Conservation (phyloP, 1,140 invertebrate species). For the Cataglyphis hispanica region DNA sequence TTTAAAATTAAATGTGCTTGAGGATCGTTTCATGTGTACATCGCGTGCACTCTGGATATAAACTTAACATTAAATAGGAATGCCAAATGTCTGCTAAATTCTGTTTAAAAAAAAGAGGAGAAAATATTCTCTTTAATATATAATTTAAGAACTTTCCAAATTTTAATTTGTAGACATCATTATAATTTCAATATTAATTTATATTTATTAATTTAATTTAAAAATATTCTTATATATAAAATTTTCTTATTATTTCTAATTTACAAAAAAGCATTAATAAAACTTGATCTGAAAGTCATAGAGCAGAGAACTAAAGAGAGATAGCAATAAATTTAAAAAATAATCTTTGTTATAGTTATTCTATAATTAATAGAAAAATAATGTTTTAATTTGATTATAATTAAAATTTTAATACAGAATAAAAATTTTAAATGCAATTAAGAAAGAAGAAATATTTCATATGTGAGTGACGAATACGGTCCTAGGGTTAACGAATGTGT, state of each 20-base stretch:
- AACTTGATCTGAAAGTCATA: not conserved
- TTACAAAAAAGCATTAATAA: not conserved
- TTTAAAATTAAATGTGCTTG: constrained; percentile 9
- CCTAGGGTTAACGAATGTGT: constrained; percentile 10
- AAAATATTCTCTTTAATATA: not conserved
- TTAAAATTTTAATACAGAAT: not conserved
- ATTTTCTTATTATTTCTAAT: not conserved
- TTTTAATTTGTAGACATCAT: not conserved
- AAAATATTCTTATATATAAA: not conserved
- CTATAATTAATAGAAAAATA: not conserved
- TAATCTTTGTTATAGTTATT: not conserved
- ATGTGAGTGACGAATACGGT: not conserved
- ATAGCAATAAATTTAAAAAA: not conserved
- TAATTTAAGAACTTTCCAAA: not conserved
- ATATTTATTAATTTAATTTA: constrained; percentile 3
- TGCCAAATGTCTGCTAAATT: not conserved
- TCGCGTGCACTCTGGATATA: not conserved
- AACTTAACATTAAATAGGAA: constrained; percentile 1
- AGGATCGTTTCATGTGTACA: not conserved
- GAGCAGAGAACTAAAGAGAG: not conserved
- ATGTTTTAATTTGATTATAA: not conserved
- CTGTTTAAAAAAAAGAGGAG: not conserved
- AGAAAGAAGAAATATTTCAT: not conserved
- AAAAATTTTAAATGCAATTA: not conserved
- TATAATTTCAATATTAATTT: not conserved